Evolutionary conservation across 2,888 invertebrate genomes (phyloP).

Genomic region (Trilocha varians): DNA sequence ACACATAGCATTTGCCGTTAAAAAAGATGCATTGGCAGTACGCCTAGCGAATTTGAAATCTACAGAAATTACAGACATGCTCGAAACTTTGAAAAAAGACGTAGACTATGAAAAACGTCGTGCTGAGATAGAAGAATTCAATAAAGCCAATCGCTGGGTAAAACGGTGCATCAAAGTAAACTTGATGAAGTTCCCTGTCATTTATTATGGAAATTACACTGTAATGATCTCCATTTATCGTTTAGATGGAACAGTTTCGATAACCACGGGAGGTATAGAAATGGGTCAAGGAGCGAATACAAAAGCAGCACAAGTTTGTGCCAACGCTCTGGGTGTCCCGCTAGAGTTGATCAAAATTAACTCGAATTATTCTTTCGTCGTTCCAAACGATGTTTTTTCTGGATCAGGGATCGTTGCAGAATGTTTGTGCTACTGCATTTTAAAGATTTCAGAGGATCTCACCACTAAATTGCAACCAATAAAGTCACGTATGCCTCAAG

Average conservation of each 20-base stretch:
- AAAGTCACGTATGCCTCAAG: constrained; percentile 24
- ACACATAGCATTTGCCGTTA: constrained; percentile 65
- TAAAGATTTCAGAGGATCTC: constrained; percentile 19
- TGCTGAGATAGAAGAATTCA: constrained; percentile 64
- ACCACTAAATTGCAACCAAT: constrained; percentile 18
- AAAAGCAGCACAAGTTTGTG: constrained; percentile 76
- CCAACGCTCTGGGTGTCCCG: constrained; percentile 76
- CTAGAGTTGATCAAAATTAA: constrained; percentile 77
- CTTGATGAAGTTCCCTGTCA: constrained; percentile 70
- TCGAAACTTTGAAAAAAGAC: constrained; percentile 60
- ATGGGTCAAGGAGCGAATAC: constrained; percentile 87
- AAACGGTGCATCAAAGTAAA: constrained; percentile 76
- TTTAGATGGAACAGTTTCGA: constrained; percentile 78
- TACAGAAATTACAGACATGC: constrained; percentile 46
- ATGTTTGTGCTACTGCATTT: constrained; percentile 24
- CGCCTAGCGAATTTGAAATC: constrained; percentile 63
- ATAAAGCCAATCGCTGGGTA: constrained; percentile 79
- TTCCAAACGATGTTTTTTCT: constrained; percentile 76
- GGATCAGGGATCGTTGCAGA: constrained; percentile 74
- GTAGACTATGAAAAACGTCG: constrained; percentile 66
- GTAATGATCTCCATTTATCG: constrained; percentile 19
- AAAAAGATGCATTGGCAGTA: constrained; percentile 73
- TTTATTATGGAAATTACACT: constrained; percentile 6
- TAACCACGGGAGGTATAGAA: constrained; percentile 81
- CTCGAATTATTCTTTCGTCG: constrained; percentile 70